Conservation (phyloP, 2,113 vertebrate species). For the Scophthalmus maximus region DNA sequence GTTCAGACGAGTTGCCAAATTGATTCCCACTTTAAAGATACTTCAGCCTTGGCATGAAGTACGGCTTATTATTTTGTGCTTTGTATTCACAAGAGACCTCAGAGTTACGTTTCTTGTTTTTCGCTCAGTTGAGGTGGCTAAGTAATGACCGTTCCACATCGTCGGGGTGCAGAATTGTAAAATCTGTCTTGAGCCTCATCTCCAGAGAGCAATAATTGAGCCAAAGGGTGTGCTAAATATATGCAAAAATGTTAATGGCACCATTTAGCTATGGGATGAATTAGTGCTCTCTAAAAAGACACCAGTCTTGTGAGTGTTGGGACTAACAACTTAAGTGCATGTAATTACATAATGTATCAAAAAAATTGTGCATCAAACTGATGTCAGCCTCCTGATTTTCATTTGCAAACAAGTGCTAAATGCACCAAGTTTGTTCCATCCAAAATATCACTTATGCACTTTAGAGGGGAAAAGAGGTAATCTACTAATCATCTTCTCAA, state of each 20-base stretch:
- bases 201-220: conserved; percentile 10
- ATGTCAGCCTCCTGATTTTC: not conserved
- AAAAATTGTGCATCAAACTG: not conserved
- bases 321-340: conserved; percentile 2
- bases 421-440: too few relatives aligned
- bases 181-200: not conserved
- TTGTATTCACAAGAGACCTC: conserved; percentile 4
- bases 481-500: too few relatives aligned
- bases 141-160: not conserved
- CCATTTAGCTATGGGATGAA: conserved; percentile 19
- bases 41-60: not conserved
- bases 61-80: conserved; percentile 5
- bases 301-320: not conserved
- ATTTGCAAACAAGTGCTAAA: not conserved
- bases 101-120: not conserved
- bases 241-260: conserved; percentile 18
- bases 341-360: not conserved
- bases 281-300: not conserved
- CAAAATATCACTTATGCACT: too few relatives aligned
- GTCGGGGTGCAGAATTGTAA: conserved; percentile 1
- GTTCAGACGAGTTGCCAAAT: conserved; percentile 5
- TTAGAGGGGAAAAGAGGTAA: not conserved
- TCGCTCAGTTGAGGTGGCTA: not conserved
- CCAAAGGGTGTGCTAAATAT: conserved; percentile 1
- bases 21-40: conserved; percentile 3